These are phyloP conservation scores for Nycticorax nycticorax DNA, from an alignment of 2,113 vertebrate genomes.

Conservation along the genomic window DNA sequence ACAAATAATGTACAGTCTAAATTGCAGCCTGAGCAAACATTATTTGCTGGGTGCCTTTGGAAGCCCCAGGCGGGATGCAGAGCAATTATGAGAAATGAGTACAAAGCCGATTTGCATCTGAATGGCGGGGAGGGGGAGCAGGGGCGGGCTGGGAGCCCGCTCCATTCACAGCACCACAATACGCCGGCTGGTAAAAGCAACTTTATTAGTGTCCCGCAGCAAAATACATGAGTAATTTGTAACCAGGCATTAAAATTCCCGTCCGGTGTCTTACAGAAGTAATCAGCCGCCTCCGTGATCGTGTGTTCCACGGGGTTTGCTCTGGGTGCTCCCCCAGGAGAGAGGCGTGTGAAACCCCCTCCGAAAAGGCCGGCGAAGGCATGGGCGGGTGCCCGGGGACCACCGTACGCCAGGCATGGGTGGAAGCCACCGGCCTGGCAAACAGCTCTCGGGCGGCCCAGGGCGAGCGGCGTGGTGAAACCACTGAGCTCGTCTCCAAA, in stretches of 20 bases:
- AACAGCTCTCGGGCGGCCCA: background rate
- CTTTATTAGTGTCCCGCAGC: conserved; percentile 73
- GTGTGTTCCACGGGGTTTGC: background rate
- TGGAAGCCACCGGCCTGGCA: accelerated
- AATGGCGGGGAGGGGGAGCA: background rate
- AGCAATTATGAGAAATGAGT: conserved; percentile 60
- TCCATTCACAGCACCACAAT: conserved; percentile 58
- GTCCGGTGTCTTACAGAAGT: background rate
- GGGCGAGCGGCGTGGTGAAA: background rate
- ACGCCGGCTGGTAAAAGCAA: conserved; percentile 64
- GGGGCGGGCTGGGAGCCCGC: background rate
- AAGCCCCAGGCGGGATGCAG: conserved; percentile 62
- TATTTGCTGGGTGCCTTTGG: conserved; percentile 46
- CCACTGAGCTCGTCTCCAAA: background rate
- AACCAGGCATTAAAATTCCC: conserved; percentile 46
- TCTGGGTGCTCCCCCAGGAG: background rate
- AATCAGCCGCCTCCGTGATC: background rate
- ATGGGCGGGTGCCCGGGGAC: background rate
- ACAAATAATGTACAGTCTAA: conserved; percentile 56
- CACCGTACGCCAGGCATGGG: accelerated
- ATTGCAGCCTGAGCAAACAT: conserved; percentile 62
- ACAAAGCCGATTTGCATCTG: conserved; percentile 66
- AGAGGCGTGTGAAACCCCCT: background rate
- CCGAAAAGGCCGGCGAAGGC: background rate
- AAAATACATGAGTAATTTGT: conserved; percentile 63